Evolutionary conservation across 2,113 vertebrate genomes (phyloP).

Genomic region (Tretioscincus oriximinensis): DNA sequence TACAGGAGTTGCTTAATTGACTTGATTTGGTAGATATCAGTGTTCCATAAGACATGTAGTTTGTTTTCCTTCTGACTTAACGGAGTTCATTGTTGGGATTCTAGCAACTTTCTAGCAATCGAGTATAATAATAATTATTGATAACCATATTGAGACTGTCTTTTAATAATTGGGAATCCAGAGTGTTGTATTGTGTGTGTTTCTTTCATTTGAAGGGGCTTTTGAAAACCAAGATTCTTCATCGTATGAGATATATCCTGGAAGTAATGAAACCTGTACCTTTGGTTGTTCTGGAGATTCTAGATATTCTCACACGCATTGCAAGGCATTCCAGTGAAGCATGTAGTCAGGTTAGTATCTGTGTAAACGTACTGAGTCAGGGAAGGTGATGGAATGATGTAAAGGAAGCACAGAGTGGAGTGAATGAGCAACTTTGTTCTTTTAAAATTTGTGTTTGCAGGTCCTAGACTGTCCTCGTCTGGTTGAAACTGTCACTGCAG

Average conservation of each 20-base stretch:
- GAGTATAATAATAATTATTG: too few relatives aligned
- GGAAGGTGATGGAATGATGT: not conserved
- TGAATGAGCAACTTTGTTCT: not conserved
- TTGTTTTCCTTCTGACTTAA: too few relatives aligned
- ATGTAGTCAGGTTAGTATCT: conserved; percentile 77
- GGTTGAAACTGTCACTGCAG: conserved; percentile 83
- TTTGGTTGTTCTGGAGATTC: conserved; percentile 80
- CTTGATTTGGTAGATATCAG: too few relatives aligned
- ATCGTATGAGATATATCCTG: conserved; percentile 89
- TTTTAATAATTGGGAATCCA: not conserved
- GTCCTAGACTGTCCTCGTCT: conserved; percentile 91
- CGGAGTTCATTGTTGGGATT: too few relatives aligned
- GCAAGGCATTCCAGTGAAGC: conserved; percentile 86
- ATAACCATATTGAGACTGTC: not conserved
- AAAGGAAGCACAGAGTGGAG: too few relatives aligned
- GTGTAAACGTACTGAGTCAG: conserved; percentile 20
- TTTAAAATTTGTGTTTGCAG: conserved; percentile 63
- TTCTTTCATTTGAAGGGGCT: conserved; percentile 77
- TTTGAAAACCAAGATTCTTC: conserved; percentile 88
- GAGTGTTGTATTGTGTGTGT: not conserved
- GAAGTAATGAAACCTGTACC: conserved; percentile 87
- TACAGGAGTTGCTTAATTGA: too few relatives aligned
- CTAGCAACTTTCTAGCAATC: too few relatives aligned
- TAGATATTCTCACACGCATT: conserved; percentile 86
- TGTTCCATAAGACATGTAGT: too few relatives aligned